Conservation (phyloP, 2,113 vertebrate genomes). For the Festucalex cinctus region DNA sequence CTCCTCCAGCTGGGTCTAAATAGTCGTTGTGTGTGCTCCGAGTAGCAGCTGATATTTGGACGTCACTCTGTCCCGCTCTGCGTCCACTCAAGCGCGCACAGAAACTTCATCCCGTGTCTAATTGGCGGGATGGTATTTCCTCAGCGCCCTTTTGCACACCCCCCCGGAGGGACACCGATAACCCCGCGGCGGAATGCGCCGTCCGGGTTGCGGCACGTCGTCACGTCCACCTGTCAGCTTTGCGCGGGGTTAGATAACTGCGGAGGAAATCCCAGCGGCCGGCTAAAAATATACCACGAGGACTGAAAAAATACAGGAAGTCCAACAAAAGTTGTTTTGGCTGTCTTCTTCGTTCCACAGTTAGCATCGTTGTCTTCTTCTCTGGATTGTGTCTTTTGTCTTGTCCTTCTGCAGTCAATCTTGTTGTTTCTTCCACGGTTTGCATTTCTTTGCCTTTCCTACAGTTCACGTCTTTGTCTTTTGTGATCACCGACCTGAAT, state of each 20-base stretch:
- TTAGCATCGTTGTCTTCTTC: too few species aligned
- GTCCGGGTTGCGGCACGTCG: slow-evolving; percentile 22
- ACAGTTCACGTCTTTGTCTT: too few species aligned
- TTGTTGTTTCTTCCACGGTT: too few species aligned
- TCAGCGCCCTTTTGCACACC: slow-evolving; percentile 19
- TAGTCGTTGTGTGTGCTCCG: background rate
- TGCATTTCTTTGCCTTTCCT: too few species aligned
- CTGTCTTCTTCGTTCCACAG: too few species aligned
- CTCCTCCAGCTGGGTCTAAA: background rate
- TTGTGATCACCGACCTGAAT: too few species aligned
- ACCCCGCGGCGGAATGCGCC: slow-evolving; percentile 14
- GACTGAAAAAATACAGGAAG: background rate
- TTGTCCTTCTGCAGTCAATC: too few species aligned
- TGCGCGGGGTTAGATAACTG: slow-evolving; percentile 1
- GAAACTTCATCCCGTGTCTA: slow-evolving; percentile 49
- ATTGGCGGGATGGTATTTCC: slow-evolving; percentile 61
- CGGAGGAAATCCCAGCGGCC: slow-evolving; percentile 6
- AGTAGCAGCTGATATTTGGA: background rate
- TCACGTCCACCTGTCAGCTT: slow-evolving; percentile 34
- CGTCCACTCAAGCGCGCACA: background rate
- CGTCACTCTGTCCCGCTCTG: background rate
- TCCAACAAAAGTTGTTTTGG: background rate
- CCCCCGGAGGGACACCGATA: slow-evolving; percentile 1
- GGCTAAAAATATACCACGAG: slow-evolving; percentile 30
- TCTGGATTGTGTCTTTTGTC: too few species aligned